Evolutionary conservation across 2,888 invertebrate species (phyloP).

Genomic region (Dynastes hyllus): DNA sequence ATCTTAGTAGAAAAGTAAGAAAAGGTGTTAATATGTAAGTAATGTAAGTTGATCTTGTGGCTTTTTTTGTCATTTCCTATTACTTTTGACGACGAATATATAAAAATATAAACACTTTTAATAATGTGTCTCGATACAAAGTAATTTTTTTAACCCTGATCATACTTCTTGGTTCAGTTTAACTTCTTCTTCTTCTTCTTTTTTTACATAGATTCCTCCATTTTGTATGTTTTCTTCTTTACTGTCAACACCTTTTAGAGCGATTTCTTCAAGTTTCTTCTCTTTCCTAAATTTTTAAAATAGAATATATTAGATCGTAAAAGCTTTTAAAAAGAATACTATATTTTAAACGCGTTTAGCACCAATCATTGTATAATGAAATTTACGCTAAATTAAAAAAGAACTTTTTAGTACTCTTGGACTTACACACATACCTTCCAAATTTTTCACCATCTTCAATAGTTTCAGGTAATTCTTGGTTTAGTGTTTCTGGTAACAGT

Average conservation of each 20-base stretch:
- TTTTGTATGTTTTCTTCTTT: constrained; percentile 7
- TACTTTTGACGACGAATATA: too few species aligned
- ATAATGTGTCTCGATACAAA: neutral
- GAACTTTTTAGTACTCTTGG: neutral
- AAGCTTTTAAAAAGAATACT: too few species aligned
- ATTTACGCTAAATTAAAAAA: too few species aligned
- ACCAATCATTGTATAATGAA: too few species aligned
- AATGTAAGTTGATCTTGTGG: too few species aligned
- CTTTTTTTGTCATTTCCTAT: too few species aligned
- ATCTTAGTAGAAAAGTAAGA: too few species aligned
- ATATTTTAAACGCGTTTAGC: too few species aligned
- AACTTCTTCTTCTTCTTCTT: neutral
- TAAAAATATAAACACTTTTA: neutral
- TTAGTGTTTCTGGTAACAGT: constrained; percentile 79
- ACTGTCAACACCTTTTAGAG: neutral
- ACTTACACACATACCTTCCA: constrained; percentile 69
- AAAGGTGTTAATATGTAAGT: too few species aligned
- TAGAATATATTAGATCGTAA: neutral
- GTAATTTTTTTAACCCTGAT: neutral
- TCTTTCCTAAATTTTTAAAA: constrained; percentile 23
- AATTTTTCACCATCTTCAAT: constrained; percentile 78
- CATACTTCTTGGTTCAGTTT: neutral
- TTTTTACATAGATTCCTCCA: neutral
- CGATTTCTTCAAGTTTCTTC: constrained; percentile 8
- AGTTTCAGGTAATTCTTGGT: constrained; percentile 78